Percentiles rank a stretch among this genome's conserved stretches.
Evolutionary conservation across 2,797 vertebrate species (phyloP).

Genomic region (Rhinatrema bivittatum): DNA sequence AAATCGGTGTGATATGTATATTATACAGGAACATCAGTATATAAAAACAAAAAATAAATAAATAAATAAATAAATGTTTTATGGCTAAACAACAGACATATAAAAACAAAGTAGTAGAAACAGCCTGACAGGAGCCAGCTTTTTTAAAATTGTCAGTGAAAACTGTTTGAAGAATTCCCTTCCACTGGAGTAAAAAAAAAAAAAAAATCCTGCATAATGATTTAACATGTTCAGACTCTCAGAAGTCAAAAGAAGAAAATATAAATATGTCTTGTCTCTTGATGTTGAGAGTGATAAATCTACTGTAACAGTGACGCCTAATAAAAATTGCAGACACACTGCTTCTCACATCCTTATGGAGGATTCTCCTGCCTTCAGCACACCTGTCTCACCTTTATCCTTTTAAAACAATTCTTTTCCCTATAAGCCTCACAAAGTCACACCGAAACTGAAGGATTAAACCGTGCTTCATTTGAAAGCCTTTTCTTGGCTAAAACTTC

Average conservation of each 20-base stretch:
- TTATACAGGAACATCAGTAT: too few relatives aligned
- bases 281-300: background rate
- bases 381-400: conserved; percentile 36
- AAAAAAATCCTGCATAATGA: too few relatives aligned
- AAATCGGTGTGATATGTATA: too few relatives aligned
- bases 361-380: conserved; percentile 20
- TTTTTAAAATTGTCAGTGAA: too few relatives aligned
- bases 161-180: too few relatives aligned
- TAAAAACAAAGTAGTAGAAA: too few relatives aligned
- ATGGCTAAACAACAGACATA: too few relatives aligned
- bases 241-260: background rate
- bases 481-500: conserved; percentile 36
- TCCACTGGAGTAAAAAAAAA: too few relatives aligned
- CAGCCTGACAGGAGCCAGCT: too few relatives aligned
- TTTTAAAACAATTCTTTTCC: conserved; percentile 35
- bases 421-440: conserved; percentile 33
- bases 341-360: conserved; percentile 22
- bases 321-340: conserved; percentile 19
- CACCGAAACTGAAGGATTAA: conserved; percentile 41
- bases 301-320: background rate
- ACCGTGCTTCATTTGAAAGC: conserved; percentile 30
- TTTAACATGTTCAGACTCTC: conserved; percentile 3
- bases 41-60: too few relatives aligned
- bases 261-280: conserved; percentile 7
- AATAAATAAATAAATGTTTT: too few relatives aligned